These are phyloP conservation scores for Lophochroa leadbeateri DNA, from an alignment of 2,113 vertebrate genomes.

Conservation along the genomic window DNA sequence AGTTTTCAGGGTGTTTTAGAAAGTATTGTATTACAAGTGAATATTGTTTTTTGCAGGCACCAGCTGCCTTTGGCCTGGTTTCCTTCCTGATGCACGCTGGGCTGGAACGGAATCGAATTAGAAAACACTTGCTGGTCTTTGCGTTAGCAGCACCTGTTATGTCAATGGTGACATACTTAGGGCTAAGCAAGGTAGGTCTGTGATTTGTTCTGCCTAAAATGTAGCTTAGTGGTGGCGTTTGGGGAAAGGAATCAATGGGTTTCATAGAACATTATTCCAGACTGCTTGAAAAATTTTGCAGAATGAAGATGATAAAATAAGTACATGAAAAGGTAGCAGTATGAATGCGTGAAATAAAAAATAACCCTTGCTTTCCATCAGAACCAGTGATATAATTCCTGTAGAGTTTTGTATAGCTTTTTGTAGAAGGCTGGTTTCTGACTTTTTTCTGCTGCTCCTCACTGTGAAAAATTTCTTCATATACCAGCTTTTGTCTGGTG, in stretches of 20 bases:
- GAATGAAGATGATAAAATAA: neutral
- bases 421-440: neutral
- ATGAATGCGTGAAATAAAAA: neutral
- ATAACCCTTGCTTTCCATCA: neutral
- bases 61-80: constrained; percentile 95
- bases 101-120: constrained; percentile 95
- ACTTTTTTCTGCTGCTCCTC: neutral
- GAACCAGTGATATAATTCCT: neutral
- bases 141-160: constrained; percentile 92
- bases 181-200: constrained; percentile 90
- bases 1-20: neutral
- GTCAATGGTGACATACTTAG: constrained; percentile 93
- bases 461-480: neutral
- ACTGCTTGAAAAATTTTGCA: neutral
- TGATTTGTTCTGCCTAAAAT: neutral
- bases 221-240: neutral
- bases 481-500: neutral
- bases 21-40: neutral
- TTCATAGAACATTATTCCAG: neutral
- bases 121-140: constrained; percentile 96
- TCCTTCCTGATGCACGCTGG: constrained; percentile 99
- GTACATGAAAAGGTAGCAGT: neutral
- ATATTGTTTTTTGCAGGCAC: constrained; percentile 80
- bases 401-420: neutral
- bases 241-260: neutral